Evolutionary conservation across 2,113 vertebrate genomes (phyloP).

Genomic region (Nothoprocta pentlandii): DNA sequence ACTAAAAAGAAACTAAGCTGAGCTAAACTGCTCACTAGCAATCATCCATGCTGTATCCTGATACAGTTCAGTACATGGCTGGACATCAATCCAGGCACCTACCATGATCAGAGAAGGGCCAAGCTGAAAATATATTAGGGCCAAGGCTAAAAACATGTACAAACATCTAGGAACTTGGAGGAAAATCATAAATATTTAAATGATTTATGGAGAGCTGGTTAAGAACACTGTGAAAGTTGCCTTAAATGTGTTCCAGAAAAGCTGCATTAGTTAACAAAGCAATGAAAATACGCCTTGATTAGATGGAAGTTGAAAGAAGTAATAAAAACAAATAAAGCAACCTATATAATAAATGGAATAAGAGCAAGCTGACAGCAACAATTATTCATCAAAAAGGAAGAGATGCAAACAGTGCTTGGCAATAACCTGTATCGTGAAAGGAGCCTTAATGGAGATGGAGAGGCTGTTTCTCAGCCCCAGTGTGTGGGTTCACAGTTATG

Average conservation of each 20-base stretch:
- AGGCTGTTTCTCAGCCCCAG: neutral
- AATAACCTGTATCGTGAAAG: neutral
- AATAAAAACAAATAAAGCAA: slow-evolving; percentile 33
- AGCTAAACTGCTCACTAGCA: neutral
- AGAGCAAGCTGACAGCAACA: slow-evolving; percentile 32
- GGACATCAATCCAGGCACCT: neutral
- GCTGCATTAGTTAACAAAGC: neutral
- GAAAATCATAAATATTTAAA: neutral
- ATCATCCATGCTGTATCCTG: no score
- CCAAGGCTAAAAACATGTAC: neutral
- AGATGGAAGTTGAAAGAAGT: slow-evolving; percentile 20
- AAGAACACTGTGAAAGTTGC: neutral
- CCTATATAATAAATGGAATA: slow-evolving; percentile 33
- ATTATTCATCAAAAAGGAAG: neutral
- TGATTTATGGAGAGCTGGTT: neutral
- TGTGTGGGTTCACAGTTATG: fast-evolving
- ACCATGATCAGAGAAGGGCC: neutral
- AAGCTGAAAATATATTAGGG: neutral
- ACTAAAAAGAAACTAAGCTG: neutral
- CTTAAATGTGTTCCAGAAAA: neutral
- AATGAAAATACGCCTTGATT: neutral
- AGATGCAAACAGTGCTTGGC: neutral
- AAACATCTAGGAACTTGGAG: neutral
- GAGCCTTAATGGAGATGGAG: neutral
- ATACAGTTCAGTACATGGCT: neutral